A percentile compares a stretch with the other conserved stretches of the same genome.
These are phyloP conservation scores for Sebastes goodei DNA, from an alignment of 2,797 vertebrate genomes.

Conservation along the genomic window DNA sequence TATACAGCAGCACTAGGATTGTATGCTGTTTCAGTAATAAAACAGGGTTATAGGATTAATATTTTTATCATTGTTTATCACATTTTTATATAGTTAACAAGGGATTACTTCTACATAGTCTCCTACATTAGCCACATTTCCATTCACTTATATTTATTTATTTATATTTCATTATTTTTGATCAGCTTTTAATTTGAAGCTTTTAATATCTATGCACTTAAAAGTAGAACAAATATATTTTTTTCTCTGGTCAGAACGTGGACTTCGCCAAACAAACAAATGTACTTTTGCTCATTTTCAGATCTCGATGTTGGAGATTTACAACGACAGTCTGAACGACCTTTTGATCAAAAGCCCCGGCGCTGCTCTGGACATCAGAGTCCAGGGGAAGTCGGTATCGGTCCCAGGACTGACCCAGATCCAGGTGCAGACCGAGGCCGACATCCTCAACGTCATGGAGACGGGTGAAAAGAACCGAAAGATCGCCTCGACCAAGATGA, in stretches of 20 bases:
- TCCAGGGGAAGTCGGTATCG: slow-evolving; percentile 67
- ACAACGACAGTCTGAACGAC: slow-evolving; percentile 78
- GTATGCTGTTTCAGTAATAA: too few relatives aligned
- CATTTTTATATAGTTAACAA: too few relatives aligned
- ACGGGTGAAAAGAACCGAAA: slow-evolving; percentile 75
- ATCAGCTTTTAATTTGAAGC: background rate
- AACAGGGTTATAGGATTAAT: too few relatives aligned
- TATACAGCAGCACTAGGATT: too few relatives aligned
- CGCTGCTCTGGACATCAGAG: slow-evolving; percentile 67
- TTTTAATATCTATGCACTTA: background rate
- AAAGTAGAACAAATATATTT: background rate
- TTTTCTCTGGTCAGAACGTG: background rate
- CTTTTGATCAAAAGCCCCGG: slow-evolving; percentile 62
- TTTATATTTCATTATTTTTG: too few relatives aligned
- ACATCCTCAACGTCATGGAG: slow-evolving; percentile 73
- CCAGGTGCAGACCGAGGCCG: slow-evolving; percentile 68
- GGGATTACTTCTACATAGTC: too few relatives aligned
- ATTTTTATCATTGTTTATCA: too few relatives aligned
- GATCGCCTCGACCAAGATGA: slow-evolving; percentile 77
- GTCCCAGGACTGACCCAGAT: slow-evolving; percentile 72
- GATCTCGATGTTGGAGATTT: slow-evolving; percentile 82
- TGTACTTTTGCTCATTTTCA: slow-evolving; percentile 20
- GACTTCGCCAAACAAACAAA: background rate
- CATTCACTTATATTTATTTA: too few relatives aligned
- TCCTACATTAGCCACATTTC: too few relatives aligned